Percentiles rank a stretch among this genome's conserved stretches.
These are phyloP conservation scores for Scrobipalpa atriplicella DNA, from an alignment of 2,888 invertebrate genomes.

Conservation along the genomic window DNA sequence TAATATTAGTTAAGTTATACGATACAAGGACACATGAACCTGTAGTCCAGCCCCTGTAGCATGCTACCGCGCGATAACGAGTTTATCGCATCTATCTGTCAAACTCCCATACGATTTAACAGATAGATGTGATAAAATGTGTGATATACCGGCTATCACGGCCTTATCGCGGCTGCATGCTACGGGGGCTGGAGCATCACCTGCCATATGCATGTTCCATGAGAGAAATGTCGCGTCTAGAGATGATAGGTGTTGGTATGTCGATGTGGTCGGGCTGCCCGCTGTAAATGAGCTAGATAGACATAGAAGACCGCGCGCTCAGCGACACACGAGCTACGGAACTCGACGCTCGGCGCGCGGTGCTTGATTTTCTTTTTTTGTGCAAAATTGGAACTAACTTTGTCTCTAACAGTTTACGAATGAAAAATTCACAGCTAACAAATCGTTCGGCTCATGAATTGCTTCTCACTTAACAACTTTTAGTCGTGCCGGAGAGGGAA, in stretches of 20 bases:
- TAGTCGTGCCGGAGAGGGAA: conserved; percentile 45
- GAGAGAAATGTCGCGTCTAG: background rate
- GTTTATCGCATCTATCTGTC: no score
- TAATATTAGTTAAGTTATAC: no score
- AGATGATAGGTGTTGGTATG: background rate
- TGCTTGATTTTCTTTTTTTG: conserved; percentile 58
- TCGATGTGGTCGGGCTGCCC: conserved; percentile 22
- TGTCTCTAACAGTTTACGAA: conserved; percentile 30
- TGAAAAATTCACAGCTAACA: conserved; percentile 51
- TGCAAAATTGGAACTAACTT: conserved; percentile 49
- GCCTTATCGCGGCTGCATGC: no score
- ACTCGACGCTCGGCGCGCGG: conserved; percentile 48
- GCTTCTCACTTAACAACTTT: conserved; percentile 65
- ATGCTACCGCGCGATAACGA: no score
- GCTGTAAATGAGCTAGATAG: conserved; percentile 56
- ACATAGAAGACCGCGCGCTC: conserved; percentile 43
- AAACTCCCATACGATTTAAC: no score
- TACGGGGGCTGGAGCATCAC: background rate
- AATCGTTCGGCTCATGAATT: conserved; percentile 55
- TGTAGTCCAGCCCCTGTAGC: background rate
- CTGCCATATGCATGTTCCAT: background rate
- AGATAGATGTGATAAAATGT: no score
- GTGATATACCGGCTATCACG: no score
- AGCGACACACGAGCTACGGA: conserved; percentile 41
- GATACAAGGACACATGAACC: no score